Evolutionary conservation across 2,888 invertebrate species (phyloP).

Genomic region (Pollenia griseotomentosa): DNA sequence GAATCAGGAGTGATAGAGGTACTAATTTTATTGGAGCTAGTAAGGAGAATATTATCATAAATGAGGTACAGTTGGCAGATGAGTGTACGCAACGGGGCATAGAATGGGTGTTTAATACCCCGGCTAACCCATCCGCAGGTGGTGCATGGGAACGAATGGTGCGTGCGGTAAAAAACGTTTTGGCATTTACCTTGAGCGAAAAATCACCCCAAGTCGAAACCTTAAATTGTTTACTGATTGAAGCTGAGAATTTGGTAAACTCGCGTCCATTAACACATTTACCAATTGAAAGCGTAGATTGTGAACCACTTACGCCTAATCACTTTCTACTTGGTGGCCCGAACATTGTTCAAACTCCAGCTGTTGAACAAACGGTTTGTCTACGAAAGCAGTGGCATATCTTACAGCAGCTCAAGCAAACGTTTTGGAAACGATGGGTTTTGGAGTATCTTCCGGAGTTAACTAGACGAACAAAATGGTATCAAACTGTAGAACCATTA

Average conservation of each 20-base stretch:
- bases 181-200: background rate
- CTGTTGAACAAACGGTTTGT: conserved; percentile 22
- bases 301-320: conserved; percentile 48
- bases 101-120: conserved; percentile 14
- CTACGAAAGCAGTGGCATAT: conserved; percentile 69
- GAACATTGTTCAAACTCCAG: conserved; percentile 56
- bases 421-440: conserved; percentile 47
- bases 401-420: conserved; percentile 60
- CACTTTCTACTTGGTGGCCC: conserved; percentile 24
- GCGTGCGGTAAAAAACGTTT: background rate
- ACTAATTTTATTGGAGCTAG: conserved; percentile 57
- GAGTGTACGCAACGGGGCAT: background rate
- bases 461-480: conserved; percentile 47
- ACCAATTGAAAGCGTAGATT: conserved; percentile 5
- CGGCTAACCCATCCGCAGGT: conserved; percentile 12
- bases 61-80: background rate
- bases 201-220: conserved; percentile 5
- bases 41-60: conserved; percentile 31
- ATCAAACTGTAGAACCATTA: conserved; percentile 25
- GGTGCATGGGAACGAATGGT: background rate
- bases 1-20: conserved; percentile 66
- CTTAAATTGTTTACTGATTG: background rate
- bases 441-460: conserved; percentile 45
- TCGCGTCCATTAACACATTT: conserved; percentile 28
- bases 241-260: conserved; percentile 4